These are phyloP conservation scores for Macrophya alboannulata DNA, from an alignment of 2,888 invertebrate genomes.

Conservation along the genomic window DNA sequence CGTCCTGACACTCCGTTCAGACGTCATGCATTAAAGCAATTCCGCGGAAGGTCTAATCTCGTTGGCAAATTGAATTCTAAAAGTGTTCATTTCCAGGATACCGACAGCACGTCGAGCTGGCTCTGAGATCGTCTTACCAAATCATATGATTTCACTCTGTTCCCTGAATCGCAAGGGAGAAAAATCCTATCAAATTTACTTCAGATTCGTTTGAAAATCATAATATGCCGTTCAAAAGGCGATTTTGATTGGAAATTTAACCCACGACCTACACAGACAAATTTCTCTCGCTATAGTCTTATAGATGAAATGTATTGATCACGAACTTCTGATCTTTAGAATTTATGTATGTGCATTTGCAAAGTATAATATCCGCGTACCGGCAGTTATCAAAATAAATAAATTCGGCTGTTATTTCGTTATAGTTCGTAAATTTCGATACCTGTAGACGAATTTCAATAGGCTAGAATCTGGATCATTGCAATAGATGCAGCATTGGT, in stretches of 20 bases:
- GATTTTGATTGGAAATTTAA: background rate
- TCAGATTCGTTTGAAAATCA: slow-evolving; percentile 8
- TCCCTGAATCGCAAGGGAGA: background rate
- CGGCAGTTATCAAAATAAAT: too few species aligned
- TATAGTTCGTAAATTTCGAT: too few species aligned
- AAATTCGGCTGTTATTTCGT: too few species aligned
- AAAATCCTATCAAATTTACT: slow-evolving; percentile 31
- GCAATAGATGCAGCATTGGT: slow-evolving; percentile 19
- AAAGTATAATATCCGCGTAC: background rate
- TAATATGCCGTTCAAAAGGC: background rate
- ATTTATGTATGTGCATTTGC: background rate
- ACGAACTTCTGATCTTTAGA: background rate
- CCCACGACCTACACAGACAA: background rate
- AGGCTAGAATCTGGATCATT: slow-evolving; percentile 2
- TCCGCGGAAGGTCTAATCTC: background rate
- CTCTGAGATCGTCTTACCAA: background rate
- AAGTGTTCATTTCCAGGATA: slow-evolving; percentile 34
- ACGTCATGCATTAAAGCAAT: slow-evolving; percentile 20
- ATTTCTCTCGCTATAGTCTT: background rate
- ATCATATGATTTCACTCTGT: background rate
- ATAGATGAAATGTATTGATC: background rate
- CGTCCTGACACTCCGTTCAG: slow-evolving; percentile 2
- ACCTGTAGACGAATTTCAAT: background rate
- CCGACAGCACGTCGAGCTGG: background rate
- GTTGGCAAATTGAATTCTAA: slow-evolving; percentile 37